These are phyloP conservation scores for Tethea ocularis DNA, from an alignment of 2,888 invertebrate genomes.

Conservation along the genomic window DNA sequence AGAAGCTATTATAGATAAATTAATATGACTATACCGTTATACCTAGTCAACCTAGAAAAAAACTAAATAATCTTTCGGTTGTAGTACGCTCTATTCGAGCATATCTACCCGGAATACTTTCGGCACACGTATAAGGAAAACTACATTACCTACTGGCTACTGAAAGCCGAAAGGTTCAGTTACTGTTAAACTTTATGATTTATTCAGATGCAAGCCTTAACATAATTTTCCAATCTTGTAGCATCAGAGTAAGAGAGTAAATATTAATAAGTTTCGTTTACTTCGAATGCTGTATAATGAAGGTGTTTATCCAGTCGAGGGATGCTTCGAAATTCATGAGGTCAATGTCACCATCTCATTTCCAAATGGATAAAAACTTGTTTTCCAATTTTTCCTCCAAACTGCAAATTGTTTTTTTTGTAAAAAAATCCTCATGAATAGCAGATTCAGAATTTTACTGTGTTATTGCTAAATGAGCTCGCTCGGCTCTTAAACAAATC, in stretches of 20 bases:
- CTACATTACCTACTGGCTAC: neutral
- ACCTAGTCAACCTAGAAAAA: too few relatives aligned
- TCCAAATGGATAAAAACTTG: neutral
- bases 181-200: neutral
- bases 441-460: neutral
- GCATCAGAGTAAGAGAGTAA: constrained; percentile 15
- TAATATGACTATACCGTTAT: too few relatives aligned
- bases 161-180: neutral
- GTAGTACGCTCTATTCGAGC: too few relatives aligned
- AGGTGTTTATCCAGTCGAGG: constrained; percentile 34
- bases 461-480: neutral
- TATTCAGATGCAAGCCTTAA: constrained; percentile 9
- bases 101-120: too few relatives aligned
- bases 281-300: constrained; percentile 33
- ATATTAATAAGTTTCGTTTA: constrained; percentile 31
- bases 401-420: neutral
- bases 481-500: neutral
- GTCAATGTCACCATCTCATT: constrained; percentile 41
- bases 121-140: neutral
- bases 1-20: neutral
- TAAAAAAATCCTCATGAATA: neutral
- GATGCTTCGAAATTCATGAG: constrained; percentile 47
- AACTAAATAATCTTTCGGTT: too few relatives aligned
- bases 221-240: constrained; percentile 21
- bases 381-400: neutral